Base-by-base conservation (phyloP, 2,797 vertebrate species). In the Eulemur rubriventer region DNA sequence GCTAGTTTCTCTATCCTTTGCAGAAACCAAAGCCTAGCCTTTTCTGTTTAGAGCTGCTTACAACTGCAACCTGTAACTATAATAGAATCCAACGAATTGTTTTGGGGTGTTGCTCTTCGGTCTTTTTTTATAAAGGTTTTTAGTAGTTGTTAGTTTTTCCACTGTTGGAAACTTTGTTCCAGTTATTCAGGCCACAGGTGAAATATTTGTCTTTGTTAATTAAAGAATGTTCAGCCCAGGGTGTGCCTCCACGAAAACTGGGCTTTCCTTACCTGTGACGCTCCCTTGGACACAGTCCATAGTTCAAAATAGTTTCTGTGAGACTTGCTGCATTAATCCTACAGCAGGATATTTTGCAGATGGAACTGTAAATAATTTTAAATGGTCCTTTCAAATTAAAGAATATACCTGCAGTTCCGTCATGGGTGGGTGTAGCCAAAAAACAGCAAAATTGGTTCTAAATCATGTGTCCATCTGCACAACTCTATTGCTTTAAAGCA, bases 221-320 rank as follows among this genome's bases (percentile, higher is more conserved):
- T 95, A 89, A 88, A 83, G 94, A 96, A 94, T 93, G 82, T 73
- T 95, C 92, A 87, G 63, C 38, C 52, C 61, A 95, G 94, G 97
- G 96, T 9, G 84, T 97, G 97, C 38, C 97, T 93, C 63, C 38
- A 50, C 41, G 63, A 93, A 95, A 93, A 83, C 95, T 46, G 63
- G 92, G 61, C 84, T 97, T 76, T 89, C 91, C 85, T 95, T 33
- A 38, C 86, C 90, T 91, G 67, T 17, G 84, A 94, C 95, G 10
- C 87, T 96, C 38, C 81, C 70, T 94, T 96, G 95, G 96, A 96
- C 89, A 91, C 72, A 95, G 94, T 96, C 96, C 97, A 97, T 72
- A 2, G 2, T 59, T 96, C 33, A 24, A 59, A 81, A 94, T 41
- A 84, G 94, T 97, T 98, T 98, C 97, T 90, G 55, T 89, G 91